Evolutionary conservation across 2,888 invertebrate genomes (phyloP).

Genomic region (Drosophila algonquin): DNA sequence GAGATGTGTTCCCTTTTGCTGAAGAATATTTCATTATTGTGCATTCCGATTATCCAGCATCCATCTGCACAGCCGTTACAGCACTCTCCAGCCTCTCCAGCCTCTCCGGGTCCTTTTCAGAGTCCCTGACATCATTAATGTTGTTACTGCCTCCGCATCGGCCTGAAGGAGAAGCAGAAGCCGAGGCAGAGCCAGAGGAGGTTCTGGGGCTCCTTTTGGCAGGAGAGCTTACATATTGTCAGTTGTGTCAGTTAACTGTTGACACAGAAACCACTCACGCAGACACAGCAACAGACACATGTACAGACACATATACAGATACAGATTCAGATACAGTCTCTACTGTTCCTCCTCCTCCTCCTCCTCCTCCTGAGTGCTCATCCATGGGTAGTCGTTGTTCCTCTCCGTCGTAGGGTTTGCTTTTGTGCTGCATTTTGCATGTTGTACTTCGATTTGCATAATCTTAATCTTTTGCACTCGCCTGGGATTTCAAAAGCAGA

Average conservation of each 20-base stretch:
- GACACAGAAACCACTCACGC: slow-evolving; percentile 4
- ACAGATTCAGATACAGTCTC: background rate
- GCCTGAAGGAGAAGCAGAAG: background rate
- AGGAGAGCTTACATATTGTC: slow-evolving; percentile 28
- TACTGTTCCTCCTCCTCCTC: background rate
- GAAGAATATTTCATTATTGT: background rate
- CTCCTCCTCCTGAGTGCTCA: background rate
- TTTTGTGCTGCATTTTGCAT: slow-evolving; percentile 75
- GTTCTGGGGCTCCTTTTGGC: background rate
- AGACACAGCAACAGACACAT: background rate
- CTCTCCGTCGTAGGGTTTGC: slow-evolving; percentile 37
- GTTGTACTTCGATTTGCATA: slow-evolving; percentile 73
- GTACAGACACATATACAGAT: background rate
- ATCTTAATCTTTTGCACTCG: slow-evolving; percentile 72
- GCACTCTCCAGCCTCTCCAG: no score
- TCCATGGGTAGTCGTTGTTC: background rate
- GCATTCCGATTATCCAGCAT: background rate
- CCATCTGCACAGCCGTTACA: background rate
- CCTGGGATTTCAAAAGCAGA: slow-evolving; percentile 49
- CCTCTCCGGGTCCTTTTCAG: slow-evolving; percentile 6
- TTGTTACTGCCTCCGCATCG: slow-evolving; percentile 11
- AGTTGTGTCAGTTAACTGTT: slow-evolving; percentile 39
- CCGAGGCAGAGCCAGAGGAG: background rate
- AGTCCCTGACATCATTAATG: slow-evolving; percentile 69
- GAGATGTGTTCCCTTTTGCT: background rate